Percentiles rank a stretch among this genome's conserved stretches.
phyloP scores from a whole-genome alignment of 2,888 invertebrate species.

The Pterostichus madidus region DNA sequence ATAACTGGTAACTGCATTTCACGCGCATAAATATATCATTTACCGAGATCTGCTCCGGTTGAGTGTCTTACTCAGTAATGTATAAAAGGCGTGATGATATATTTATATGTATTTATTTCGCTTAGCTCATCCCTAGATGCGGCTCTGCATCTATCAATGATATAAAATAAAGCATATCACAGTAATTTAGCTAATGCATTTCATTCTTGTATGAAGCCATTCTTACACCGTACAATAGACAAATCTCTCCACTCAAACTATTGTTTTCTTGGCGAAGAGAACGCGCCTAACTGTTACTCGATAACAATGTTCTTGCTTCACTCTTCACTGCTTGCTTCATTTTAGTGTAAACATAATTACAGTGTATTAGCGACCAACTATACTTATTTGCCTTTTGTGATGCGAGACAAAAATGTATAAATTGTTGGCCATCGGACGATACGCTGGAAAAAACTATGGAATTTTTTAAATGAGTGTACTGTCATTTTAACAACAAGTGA shows the following conservation, averaged over 20 bases:
- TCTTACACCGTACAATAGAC: neutral
- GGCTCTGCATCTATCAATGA: neutral
- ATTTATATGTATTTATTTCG: too few species aligned
- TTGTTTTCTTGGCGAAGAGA: neutral
- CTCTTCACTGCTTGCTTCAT: constrained; percentile 50
- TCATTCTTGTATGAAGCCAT: neutral
- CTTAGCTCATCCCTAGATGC: too few species aligned
- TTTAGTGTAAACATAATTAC: constrained; percentile 62
- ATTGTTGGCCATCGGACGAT: constrained; percentile 28
- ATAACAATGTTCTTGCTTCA: constrained; percentile 57
- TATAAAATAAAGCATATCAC: neutral
- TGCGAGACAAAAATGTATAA: constrained; percentile 59
- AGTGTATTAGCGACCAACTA: constrained; percentile 51
- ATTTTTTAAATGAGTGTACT: constrained; percentile 37
- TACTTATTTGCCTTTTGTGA: constrained; percentile 53
- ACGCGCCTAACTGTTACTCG: constrained; percentile 47
- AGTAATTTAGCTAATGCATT: neutral
- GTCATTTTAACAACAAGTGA: constrained; percentile 30
- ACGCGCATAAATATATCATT: too few species aligned
- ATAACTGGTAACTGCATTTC: too few species aligned
- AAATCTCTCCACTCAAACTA: neutral
- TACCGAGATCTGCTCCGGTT: too few species aligned
- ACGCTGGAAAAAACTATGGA: constrained; percentile 12
- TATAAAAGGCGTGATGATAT: too few species aligned
- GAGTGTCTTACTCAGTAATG: too few species aligned